Percentiles rank a stretch among this genome's conserved stretches.
These are phyloP conservation scores for Silurus glanis DNA, from an alignment of 2,113 vertebrate genomes.

Conservation along the genomic window DNA sequence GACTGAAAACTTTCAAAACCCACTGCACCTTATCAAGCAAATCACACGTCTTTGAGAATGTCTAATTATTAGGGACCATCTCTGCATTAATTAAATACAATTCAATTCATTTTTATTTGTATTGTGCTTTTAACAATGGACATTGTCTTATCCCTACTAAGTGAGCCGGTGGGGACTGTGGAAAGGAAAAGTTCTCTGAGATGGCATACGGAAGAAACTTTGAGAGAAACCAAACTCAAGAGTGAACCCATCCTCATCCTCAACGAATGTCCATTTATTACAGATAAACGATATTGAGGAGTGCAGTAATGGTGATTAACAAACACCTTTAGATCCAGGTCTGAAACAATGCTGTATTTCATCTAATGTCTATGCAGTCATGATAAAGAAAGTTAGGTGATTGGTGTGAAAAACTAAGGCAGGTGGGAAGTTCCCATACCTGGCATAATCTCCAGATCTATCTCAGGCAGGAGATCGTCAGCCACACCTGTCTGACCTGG, in stretches of 20 bases:
- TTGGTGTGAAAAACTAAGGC: conserved; percentile 53
- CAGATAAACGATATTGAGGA: no score
- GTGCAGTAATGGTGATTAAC: no score
- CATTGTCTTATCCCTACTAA: no score
- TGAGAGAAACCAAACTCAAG: no score
- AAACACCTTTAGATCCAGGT: background rate
- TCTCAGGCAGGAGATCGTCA: conserved; percentile 94
- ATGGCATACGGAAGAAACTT: no score
- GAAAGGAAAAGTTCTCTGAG: no score
- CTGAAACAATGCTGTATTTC: background rate
- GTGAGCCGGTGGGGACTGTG: no score
- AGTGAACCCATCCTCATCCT: no score
- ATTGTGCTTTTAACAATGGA: no score
- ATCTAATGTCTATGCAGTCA: conserved; percentile 17
- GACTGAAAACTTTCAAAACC: background rate
- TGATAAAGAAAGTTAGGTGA: conserved; percentile 38
- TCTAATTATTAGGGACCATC: background rate
- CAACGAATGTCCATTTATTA: no score
- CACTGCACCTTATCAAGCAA: background rate
- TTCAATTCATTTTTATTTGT: no score
- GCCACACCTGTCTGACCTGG: conserved; percentile 93
- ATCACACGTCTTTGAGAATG: background rate
- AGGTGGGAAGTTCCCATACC: conserved; percentile 78
- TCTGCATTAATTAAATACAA: background rate
- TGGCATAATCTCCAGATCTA: conserved; percentile 98